Conservation (phyloP, 2,797 vertebrate species). For the Sciurus carolinensis region DNA sequence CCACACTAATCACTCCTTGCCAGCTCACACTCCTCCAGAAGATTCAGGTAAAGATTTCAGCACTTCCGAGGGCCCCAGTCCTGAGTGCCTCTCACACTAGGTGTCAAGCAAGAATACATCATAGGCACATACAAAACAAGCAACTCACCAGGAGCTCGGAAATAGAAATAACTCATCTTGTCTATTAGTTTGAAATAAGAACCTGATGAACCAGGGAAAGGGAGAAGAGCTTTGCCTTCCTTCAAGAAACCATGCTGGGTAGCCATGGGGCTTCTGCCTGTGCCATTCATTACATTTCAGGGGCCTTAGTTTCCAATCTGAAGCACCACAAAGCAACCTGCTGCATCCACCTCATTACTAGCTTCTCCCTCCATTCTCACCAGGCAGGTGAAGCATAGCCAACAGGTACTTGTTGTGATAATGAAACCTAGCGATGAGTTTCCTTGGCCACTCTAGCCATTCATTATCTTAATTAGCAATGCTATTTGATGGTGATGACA, state of each 20-base stretch:
- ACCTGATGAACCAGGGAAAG: slow-evolving; percentile 45
- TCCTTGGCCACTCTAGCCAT: slow-evolving; percentile 35
- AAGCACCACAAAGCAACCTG: neutral
- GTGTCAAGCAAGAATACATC: neutral
- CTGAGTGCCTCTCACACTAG: neutral
- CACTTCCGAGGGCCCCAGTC: neutral
- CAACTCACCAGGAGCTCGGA: neutral
- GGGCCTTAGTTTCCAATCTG: neutral
- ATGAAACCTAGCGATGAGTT: slow-evolving; percentile 40
- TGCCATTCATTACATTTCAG: slow-evolving; percentile 60
- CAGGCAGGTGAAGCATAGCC: neutral
- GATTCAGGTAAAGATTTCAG: neutral
- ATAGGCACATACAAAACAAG: neutral
- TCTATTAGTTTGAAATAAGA: slow-evolving; percentile 71
- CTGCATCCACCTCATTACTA: slow-evolving; percentile 60
- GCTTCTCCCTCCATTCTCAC: neutral
- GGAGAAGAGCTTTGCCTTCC: neutral
- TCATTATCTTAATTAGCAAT: slow-evolving; percentile 57
- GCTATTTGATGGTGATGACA: slow-evolving; percentile 35
- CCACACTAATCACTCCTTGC: neutral
- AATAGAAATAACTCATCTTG: neutral
- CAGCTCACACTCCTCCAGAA: neutral
- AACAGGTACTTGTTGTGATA: neutral
- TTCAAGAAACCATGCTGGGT: neutral
- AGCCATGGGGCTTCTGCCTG: neutral